Evolutionary conservation across 2,797 vertebrate species (phyloP).

Genomic region (Anguilla pacifica): DNA sequence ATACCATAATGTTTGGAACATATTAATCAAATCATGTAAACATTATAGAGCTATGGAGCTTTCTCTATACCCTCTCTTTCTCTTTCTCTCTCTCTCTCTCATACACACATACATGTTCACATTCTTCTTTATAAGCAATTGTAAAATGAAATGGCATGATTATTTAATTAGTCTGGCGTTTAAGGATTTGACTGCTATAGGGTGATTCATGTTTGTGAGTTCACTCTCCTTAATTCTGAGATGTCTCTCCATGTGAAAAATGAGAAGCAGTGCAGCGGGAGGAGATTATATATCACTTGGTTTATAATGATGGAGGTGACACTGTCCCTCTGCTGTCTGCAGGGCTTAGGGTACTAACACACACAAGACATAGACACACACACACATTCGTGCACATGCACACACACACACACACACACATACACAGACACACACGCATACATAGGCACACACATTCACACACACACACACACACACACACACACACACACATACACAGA

Average conservation of each 20-base stretch:
- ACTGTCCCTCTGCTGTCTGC: constrained; percentile 53
- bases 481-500: too few relatives aligned
- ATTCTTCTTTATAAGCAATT: constrained; percentile 50
- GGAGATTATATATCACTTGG: constrained; percentile 71
- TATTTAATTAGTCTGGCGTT: constrained; percentile 69
- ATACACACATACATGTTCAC: background rate
- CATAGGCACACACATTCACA: too few relatives aligned
- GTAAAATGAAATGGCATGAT: constrained; percentile 71
- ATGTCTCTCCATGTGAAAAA: constrained; percentile 53
- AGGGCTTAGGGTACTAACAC: constrained; percentile 35
- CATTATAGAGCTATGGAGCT: too few relatives aligned
- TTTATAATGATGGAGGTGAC: constrained; percentile 62
- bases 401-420: too few relatives aligned
- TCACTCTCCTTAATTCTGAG: constrained; percentile 61
- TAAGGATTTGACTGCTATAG: constrained; percentile 64
- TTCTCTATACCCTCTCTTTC: too few relatives aligned
- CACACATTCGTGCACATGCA: background rate
- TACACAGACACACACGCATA: too few relatives aligned
- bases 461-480: too few relatives aligned
- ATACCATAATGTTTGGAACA: too few relatives aligned
- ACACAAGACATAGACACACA: background rate
- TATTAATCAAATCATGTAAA: too few relatives aligned
- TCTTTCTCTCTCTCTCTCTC: too few relatives aligned
- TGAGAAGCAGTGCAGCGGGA: constrained; percentile 69
- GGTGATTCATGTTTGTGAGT: constrained; percentile 70